These are phyloP conservation scores for Idaea dimidiata DNA, from an alignment of 2,888 invertebrate genomes.

Conservation along the genomic window DNA sequence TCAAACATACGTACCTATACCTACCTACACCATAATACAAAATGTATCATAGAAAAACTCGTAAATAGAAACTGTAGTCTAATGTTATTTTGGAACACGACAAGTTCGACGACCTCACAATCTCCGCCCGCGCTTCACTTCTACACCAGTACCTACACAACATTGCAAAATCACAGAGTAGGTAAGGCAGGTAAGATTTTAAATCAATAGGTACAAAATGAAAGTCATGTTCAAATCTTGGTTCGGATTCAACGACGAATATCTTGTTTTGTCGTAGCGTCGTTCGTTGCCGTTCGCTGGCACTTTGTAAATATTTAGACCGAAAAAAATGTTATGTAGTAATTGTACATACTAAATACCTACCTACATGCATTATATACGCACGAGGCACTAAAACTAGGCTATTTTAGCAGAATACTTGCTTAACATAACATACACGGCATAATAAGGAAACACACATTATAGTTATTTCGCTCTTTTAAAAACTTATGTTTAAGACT, in stretches of 20 bases:
- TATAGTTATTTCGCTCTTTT: background rate
- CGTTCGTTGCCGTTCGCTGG: background rate
- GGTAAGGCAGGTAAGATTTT: background rate
- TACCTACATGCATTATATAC: background rate
- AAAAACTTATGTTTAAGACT: background rate
- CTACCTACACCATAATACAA: background rate
- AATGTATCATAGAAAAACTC: constrained; percentile 11
- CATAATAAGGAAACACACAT: background rate
- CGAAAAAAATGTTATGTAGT: background rate
- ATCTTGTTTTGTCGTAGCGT: background rate
- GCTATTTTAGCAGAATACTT: background rate
- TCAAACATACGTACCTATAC: background rate
- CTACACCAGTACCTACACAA: constrained; percentile 48
- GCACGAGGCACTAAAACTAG: background rate
- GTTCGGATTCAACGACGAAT: background rate
- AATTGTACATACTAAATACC: too few relatives aligned
- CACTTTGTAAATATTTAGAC: background rate
- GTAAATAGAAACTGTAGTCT: constrained; percentile 27
- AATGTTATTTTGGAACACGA: constrained; percentile 53
- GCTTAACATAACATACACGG: background rate
- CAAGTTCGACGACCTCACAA: constrained; percentile 61
- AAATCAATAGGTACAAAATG: background rate
- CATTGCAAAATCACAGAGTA: constrained; percentile 46
- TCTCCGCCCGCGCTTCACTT: constrained; percentile 58
- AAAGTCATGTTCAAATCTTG: background rate